Evolutionary conservation across 2,113 vertebrate species (phyloP).

Genomic region (Ciconia boyciana): DNA sequence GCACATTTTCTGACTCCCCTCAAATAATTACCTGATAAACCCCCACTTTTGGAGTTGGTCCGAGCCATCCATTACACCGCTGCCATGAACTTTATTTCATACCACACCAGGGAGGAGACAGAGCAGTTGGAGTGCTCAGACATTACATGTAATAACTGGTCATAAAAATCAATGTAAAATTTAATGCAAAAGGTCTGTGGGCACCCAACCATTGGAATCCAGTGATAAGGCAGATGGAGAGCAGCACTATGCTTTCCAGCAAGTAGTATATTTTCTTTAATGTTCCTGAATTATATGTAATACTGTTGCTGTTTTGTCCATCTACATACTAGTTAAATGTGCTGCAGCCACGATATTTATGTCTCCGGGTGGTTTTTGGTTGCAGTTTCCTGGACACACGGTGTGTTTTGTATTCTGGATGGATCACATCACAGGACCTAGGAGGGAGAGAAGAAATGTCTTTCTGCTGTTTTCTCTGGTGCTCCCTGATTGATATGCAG

Average conservation of each 20-base stretch:
- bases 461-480: neutral
- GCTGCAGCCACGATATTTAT: neutral
- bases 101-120: slow-evolving; percentile 61
- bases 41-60: slow-evolving; percentile 51
- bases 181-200: slow-evolving; percentile 64
- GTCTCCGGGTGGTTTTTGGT: neutral
- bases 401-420: neutral
- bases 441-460: neutral
- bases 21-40: slow-evolving; percentile 52
- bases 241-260: neutral
- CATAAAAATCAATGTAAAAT: slow-evolving; percentile 68
- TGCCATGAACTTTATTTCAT: slow-evolving; percentile 70
- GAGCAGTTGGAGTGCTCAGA: slow-evolving; percentile 48
- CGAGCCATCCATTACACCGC: slow-evolving; percentile 39
- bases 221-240: slow-evolving; percentile 53
- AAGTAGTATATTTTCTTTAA: slow-evolving; percentile 30
- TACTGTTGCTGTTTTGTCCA: slow-evolving; percentile 35
- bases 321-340: slow-evolving; percentile 14
- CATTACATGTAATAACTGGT: slow-evolving; percentile 41
- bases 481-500: neutral
- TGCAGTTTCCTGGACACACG: neutral
- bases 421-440: neutral
- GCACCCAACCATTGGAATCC: slow-evolving; percentile 50
- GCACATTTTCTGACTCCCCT: slow-evolving; percentile 19
- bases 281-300: neutral